phyloP scores from a whole-genome alignment of 2,113 vertebrate genomes.

The Marmota monax region DNA sequence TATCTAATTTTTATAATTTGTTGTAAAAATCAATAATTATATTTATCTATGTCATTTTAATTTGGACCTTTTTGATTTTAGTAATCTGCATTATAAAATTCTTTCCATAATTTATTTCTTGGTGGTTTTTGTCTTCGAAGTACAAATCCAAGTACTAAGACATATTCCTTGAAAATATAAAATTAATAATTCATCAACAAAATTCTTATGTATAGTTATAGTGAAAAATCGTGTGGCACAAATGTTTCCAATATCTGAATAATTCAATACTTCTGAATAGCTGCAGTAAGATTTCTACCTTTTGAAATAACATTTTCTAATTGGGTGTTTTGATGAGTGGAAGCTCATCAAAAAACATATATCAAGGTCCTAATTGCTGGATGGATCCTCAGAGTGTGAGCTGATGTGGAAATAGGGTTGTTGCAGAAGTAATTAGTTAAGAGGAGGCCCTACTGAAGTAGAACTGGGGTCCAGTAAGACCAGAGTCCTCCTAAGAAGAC shows the following conservation, averaged over 20 bases:
- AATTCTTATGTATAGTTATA: constrained; percentile 19
- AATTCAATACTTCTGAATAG: constrained; percentile 36
- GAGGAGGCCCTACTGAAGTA: not conserved
- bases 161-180: constrained; percentile 49
- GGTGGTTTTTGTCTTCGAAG: not conserved
- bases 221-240: constrained; percentile 49
- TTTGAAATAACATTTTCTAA: constrained; percentile 14
- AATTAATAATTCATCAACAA: constrained; percentile 61
- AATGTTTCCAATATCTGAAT: constrained; percentile 50
- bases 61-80: constrained; percentile 13
- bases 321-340: not conserved
- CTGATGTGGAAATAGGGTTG: not conserved
- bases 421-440: not conserved
- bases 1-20: constrained; percentile 48
- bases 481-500: not conserved
- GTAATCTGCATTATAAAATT: not conserved
- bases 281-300: constrained; percentile 52
- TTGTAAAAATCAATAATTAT: constrained; percentile 54
- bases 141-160: constrained; percentile 49
- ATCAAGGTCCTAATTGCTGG: not conserved
- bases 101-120: constrained; percentile 48
- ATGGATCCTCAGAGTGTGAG: not conserved
- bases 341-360: not conserved
- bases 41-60: constrained; percentile 39
- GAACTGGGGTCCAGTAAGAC: accelerated